Conservation (phyloP, 2,797 vertebrate genomes). For the Falco concolor region DNA sequence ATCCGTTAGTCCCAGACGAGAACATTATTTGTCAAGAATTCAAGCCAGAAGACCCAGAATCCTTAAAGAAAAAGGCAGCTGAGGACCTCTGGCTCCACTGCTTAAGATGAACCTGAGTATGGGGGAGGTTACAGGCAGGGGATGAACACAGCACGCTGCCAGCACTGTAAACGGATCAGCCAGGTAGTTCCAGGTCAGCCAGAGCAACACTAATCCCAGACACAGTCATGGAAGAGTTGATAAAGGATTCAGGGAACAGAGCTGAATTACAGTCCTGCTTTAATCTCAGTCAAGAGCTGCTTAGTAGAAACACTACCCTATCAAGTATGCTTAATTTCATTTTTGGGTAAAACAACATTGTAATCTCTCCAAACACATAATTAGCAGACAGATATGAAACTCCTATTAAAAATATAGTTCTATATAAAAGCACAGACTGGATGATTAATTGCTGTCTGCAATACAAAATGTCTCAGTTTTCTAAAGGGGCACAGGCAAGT, state of each 20-base stretch:
- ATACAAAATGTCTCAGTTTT: neutral
- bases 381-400: neutral
- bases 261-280: neutral
- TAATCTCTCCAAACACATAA: neutral
- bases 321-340: neutral
- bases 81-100: neutral
- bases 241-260: neutral
- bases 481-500: neutral
- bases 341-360: neutral
- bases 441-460: neutral
- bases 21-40: neutral
- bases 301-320: neutral
- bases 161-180: rapidly evolving
- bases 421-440: neutral
- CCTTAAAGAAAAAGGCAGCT: neutral
- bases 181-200: neutral
- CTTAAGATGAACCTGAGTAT: neutral
- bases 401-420: neutral
- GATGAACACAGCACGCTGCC: rapidly evolving
- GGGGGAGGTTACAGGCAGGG: neutral
- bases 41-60: neutral
- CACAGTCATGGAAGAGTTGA: neutral
- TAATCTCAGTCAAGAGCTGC: neutral
- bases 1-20: neutral
- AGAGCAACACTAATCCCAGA: neutral